phyloP scores from a whole-genome alignment of 2,113 vertebrate genomes.

The Sinocyclocheilus maitianheensis region DNA sequence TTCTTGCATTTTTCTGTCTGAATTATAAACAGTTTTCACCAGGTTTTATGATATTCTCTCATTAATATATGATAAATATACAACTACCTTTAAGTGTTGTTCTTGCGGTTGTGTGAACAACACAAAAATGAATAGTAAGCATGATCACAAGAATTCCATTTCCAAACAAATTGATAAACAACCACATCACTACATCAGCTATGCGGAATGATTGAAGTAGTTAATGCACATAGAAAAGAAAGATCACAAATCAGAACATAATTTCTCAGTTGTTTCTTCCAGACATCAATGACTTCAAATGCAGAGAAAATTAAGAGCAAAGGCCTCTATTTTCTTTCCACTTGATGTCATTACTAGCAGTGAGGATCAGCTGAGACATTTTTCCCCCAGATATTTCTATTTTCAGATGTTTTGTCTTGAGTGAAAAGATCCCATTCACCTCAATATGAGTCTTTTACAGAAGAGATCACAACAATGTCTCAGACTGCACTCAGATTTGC shows the following conservation, averaged over 20 bases:
- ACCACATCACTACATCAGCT: background rate
- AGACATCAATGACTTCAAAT: background rate
- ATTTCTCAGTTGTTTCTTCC: background rate
- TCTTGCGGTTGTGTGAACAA: background rate
- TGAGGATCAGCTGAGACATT: background rate
- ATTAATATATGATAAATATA: background rate
- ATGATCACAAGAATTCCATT: background rate
- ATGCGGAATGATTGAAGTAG: background rate
- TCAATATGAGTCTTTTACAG: background rate
- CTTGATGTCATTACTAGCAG: background rate
- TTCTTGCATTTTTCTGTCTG: background rate
- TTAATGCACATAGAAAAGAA: background rate
- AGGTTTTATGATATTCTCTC: background rate
- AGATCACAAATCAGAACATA: background rate
- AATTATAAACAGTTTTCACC: background rate
- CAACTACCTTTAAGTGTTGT: background rate
- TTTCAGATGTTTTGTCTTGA: background rate
- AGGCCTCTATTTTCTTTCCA: background rate
- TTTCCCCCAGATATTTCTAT: background rate
- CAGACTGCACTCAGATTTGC: background rate
- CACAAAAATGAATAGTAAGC: background rate
- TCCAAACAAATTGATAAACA: background rate
- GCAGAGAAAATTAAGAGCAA: background rate
- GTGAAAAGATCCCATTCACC: background rate
- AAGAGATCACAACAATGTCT: constrained; percentile 1